Conservation (phyloP, 2,797 vertebrate genomes). For the Sebastes trivittatus region DNA sequence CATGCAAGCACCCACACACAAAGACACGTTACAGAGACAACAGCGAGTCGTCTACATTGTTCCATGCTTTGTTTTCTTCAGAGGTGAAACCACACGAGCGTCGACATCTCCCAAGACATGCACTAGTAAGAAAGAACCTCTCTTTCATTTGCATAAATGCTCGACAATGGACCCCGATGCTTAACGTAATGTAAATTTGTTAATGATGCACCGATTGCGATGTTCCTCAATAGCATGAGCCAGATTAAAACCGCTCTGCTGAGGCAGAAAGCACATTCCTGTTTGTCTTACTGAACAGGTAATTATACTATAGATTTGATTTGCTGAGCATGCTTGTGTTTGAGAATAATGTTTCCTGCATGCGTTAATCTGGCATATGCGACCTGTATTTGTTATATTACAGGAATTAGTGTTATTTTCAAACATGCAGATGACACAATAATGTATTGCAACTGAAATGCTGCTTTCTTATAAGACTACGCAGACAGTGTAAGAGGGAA, state of each 20-base stretch:
- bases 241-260: constrained; percentile 43
- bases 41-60: constrained; percentile 16
- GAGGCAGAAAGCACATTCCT: constrained; percentile 34
- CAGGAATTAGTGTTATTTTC: constrained; percentile 1
- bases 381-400: neutral
- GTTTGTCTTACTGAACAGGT: constrained; percentile 22
- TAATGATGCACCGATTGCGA: constrained; percentile 43
- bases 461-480: neutral
- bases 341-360: neutral
- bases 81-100: constrained; percentile 58
- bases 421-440: constrained; percentile 49
- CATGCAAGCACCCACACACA: constrained; percentile 21
- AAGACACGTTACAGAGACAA: constrained; percentile 20
- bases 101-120: constrained; percentile 77
- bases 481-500: constrained; percentile 52
- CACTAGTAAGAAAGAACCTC: constrained; percentile 66
- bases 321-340: neutral
- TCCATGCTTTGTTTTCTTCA: constrained; percentile 64
- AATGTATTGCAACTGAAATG: neutral
- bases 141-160: constrained; percentile 72
- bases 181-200: constrained; percentile 49
- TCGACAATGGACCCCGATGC: constrained; percentile 69
- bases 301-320: neutral
- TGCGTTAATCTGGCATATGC: constrained; percentile 15
- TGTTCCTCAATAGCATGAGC: constrained; percentile 33